Conservation (phyloP, 1,140 invertebrate species). For the Hetaerina americana region DNA sequence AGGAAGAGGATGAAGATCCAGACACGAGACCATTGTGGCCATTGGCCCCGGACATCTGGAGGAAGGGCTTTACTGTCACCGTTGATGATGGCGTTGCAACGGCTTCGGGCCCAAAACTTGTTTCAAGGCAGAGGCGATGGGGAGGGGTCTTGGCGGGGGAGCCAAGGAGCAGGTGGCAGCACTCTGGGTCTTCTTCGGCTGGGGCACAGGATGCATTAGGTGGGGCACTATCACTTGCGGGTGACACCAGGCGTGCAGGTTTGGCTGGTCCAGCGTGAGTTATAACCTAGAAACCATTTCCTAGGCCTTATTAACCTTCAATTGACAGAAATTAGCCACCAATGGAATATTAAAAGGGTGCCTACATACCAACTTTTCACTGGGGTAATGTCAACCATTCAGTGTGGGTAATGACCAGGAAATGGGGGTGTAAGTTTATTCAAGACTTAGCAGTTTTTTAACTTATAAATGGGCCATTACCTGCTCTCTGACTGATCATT, state of each 20-base stretch:
- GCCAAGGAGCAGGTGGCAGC: slow-evolving; percentile 23
- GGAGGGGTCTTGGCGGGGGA: slow-evolving; percentile 31
- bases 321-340: background rate
- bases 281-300: slow-evolving; percentile 47
- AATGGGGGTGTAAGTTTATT: too few relatives aligned
- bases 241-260: slow-evolving; percentile 27
- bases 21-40: background rate
- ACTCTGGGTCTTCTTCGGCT: slow-evolving; percentile 18
- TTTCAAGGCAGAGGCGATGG: slow-evolving; percentile 53
- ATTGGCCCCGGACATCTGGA: background rate
- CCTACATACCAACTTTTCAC: too few relatives aligned
- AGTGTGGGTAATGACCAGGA: too few relatives aligned
- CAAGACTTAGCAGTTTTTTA: too few relatives aligned
- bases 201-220: slow-evolving; percentile 1
- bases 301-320: background rate
- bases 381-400: too few relatives aligned
- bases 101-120: slow-evolving; percentile 51
- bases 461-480: background rate
- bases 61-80: slow-evolving; percentile 1
- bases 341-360: background rate
- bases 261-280: slow-evolving; percentile 56
- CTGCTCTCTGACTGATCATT: background rate
- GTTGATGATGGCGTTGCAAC: slow-evolving; percentile 19
- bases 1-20: slow-evolving; percentile 8
- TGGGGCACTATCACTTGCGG: slow-evolving; percentile 4